Evolutionary conservation across 2,888 invertebrate genomes (phyloP), one percentile per base, ranked within the genome.

Genomic region (Cryptops parisi): DNA sequence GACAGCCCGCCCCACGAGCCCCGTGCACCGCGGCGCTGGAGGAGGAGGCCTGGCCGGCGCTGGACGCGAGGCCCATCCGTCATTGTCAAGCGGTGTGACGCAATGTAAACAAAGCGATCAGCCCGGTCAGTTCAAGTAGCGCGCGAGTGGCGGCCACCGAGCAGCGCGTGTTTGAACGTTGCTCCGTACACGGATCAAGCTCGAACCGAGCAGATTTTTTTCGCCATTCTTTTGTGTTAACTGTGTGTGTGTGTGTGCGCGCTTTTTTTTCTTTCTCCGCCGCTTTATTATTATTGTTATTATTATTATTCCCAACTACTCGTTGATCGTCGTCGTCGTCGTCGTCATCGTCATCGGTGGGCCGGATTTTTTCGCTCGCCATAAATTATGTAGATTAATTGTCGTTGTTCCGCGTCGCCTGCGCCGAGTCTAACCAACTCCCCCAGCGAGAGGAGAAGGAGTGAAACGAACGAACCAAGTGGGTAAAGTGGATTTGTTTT

Each of bases 51-150:
- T 50, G 25, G 23, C 50, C 50, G 40, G 5, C 43, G 19, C 43
- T 41, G 43, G 50, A 40, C 41, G 24, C 23, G 33, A 12, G 12
- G 50, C 39, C 50, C 52, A 52, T 52, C 45, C 33, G 52, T 52
- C 52, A 52, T 46, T 46, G 46, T 46, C 46, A 46, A 9, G 21
- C 27, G 52, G 25, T 39, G 52, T 52, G 52, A 52, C 52, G 52
- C 44, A 52, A 52, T 52, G 52, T 52, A 52, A 52, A 52, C 52
- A 52, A 52, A 52, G 52, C 52, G 44, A 33, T 33, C 6, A 9
- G 33, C 33, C 46, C 25, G 46, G 46, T 41, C 43, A 41, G 43
- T 41, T 33, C 33, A 33, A 33, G 33, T 33, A 33, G 33, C 33
- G 33, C 15, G 33, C 33, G n/a, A n/a, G n/a, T n/a, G 15, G 33